Base-by-base conservation (phyloP, 1,140 invertebrate genomes). In the Trichogramma pretiosum region DNA sequence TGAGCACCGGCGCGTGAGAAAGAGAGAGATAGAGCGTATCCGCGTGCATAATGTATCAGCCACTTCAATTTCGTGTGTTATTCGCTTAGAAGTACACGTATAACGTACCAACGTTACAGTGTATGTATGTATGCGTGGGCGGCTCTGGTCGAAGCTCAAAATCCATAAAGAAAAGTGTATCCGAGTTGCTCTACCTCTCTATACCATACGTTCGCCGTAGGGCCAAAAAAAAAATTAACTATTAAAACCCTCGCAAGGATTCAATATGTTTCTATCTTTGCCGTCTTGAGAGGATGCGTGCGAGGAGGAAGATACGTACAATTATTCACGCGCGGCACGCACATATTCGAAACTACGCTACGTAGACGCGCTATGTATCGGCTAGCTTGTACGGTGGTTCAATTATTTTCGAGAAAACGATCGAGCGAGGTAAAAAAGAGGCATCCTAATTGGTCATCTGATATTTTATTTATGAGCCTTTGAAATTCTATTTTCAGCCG, bases 151-250 rank as follows among this genome's bases (percentile, higher is more conserved):
- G 17, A 19, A 32, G 0, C 43, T 48, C 17, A 44, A 52, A 52
- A 48, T 44, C 34, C 39, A 52, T 47, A 52, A 52, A 48, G 39
- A 47, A 52, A 45, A 35, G 42, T n/a, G 48, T 14, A 13, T n/a
- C n/a, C n/a, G n/a, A n/a, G n/a, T n/a, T n/a, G n/a, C n/a, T n/a
- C n/a, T n/a, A n/a, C n/a, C n/a, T n/a, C n/a, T n/a, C n/a, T n/a
- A n/a, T n/a, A n/a, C n/a, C n/a, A n/a, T 19, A 32, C 35, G 36
- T 16, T 26, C 17, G 19, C 21, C 37, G 13, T 4, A 8, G 18
- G 26, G 14, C 17, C 23, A 37, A 19, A 19, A 33, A 17, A 16
- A 19, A 43, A 47, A 37, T 52, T 40, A 48, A 52, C 22, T 47
- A 52, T 52, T 47, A 33, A 48, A 38, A 23, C 45, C 28, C 36